phyloP scores from a whole-genome alignment of 2,113 vertebrate species.

The Leptosomus discolor region DNA sequence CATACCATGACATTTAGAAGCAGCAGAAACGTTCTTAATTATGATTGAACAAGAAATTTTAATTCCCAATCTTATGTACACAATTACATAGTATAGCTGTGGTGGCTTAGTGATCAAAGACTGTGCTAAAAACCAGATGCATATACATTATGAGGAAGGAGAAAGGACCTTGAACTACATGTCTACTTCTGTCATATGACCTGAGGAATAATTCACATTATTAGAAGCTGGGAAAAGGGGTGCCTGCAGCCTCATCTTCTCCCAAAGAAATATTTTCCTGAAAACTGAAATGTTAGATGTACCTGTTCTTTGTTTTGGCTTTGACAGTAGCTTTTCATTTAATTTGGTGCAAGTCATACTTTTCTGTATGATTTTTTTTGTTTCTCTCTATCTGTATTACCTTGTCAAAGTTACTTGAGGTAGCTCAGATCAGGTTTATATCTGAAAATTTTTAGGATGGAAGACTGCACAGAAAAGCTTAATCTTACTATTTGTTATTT shows the following conservation, averaged over 20 bases:
- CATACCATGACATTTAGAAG: background rate
- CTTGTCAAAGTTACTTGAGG: background rate
- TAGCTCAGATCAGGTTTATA: background rate
- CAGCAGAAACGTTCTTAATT: background rate
- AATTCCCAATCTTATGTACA: background rate
- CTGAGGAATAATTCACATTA: background rate
- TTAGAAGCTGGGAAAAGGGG: background rate
- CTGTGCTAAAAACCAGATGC: background rate
- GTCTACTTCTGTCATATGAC: background rate
- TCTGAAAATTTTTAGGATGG: background rate
- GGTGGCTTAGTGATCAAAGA: background rate
- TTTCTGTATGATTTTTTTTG: background rate
- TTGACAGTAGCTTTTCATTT: background rate
- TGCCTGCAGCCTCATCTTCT: background rate
- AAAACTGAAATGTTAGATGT: background rate
- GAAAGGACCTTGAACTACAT: background rate
- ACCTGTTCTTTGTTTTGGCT: background rate
- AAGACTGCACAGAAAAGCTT: background rate
- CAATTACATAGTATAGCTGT: background rate
- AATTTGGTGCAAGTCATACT: background rate
- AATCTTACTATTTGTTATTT: background rate
- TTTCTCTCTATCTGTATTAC: background rate
- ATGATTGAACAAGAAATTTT: background rate
- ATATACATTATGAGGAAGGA: background rate
- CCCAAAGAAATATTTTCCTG: background rate